These are phyloP conservation scores for Dexiosoma caninum DNA, from an alignment of 2,888 invertebrate species.

Conservation along the genomic window DNA sequence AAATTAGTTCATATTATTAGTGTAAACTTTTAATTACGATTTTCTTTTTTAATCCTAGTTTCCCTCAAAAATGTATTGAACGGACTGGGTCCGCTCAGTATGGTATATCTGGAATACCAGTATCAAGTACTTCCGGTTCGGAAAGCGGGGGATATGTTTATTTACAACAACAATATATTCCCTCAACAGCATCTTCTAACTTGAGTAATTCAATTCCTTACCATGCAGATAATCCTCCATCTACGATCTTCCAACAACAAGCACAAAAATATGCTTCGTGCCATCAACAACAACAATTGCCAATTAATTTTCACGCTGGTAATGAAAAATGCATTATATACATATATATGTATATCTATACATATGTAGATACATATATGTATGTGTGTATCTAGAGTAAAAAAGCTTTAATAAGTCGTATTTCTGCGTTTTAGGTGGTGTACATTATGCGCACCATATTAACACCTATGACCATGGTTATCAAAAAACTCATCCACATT, in stretches of 20 bases:
- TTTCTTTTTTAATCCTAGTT: constrained; percentile 70
- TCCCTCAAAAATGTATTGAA: constrained; percentile 78
- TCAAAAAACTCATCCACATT: constrained; percentile 66
- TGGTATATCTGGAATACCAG: constrained; percentile 70
- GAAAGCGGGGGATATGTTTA: constrained; percentile 75
- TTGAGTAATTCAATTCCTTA: constrained; percentile 68
- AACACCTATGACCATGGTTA: constrained; percentile 67
- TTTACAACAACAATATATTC: constrained; percentile 76
- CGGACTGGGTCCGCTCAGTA: constrained; percentile 77
- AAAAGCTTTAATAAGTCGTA: too few species aligned
- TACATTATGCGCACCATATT: constrained; percentile 66
- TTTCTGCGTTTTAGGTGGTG: constrained; percentile 56
- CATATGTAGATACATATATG: neutral
- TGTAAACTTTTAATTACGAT: neutral
- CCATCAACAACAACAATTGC: constrained; percentile 72
- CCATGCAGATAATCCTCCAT: constrained; percentile 65
- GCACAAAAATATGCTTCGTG: constrained; percentile 75
- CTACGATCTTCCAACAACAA: constrained; percentile 62
- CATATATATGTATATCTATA: neutral
- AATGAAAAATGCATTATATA: neutral
- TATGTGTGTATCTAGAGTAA: neutral
- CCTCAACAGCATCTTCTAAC: constrained; percentile 66
- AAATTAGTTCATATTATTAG: too few species aligned
- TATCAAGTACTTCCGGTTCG: constrained; percentile 69
- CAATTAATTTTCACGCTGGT: constrained; percentile 57